phyloP scores from a whole-genome alignment of 2,113 vertebrate genomes.

The Chloebia gouldiae region DNA sequence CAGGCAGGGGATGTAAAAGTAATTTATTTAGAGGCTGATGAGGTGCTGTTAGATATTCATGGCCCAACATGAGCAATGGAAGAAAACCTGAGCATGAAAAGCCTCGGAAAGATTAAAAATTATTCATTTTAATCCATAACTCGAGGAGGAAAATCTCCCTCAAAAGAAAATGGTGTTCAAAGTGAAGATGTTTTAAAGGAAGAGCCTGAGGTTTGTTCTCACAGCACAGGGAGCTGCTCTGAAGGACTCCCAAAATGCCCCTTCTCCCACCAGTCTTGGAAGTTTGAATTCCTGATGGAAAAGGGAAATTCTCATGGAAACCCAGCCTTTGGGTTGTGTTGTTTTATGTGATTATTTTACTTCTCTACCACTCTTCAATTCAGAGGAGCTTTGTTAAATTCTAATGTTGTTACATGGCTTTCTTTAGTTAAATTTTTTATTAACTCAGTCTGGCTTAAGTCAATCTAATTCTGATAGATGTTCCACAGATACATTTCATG shows the following conservation, averaged over 20 bases:
- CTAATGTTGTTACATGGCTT: background rate
- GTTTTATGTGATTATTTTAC: background rate
- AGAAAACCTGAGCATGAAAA: background rate
- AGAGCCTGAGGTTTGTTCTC: background rate
- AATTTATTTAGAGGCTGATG: slow-evolving; percentile 5
- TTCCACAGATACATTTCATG: background rate
- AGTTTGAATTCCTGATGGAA: background rate
- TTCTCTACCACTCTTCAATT: background rate
- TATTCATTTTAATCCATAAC: background rate
- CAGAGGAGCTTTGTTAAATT: background rate
- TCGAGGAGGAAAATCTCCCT: background rate
- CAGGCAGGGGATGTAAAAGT: background rate
- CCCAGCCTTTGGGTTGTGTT: background rate
- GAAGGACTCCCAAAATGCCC: background rate
- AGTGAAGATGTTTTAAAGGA: background rate
- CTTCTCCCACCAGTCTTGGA: background rate
- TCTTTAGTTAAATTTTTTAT: background rate
- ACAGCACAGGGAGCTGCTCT: background rate
- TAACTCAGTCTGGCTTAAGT: background rate
- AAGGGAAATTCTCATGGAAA: background rate
- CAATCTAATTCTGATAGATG: background rate
- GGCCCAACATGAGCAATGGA: background rate
- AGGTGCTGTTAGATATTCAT: slow-evolving; percentile 3
- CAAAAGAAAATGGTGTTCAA: background rate
- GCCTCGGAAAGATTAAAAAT: background rate